Evolutionary conservation across 2,797 vertebrate species (phyloP).

Genomic region (Intellagama lesueurii): DNA sequence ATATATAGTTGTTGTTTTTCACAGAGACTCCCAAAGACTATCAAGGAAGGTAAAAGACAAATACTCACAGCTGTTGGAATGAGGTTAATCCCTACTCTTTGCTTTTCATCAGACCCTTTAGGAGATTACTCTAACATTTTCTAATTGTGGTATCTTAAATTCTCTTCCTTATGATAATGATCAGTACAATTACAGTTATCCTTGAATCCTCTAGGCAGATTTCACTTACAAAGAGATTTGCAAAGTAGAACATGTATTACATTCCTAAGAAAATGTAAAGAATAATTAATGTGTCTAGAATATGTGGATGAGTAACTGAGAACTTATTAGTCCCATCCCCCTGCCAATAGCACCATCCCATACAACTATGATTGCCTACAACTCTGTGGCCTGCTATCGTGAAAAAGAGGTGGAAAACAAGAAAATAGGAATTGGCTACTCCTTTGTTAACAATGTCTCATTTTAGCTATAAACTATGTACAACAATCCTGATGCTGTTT

Average conservation of each 20-base stretch:
- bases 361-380: background rate
- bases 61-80: background rate
- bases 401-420: background rate
- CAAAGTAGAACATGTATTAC: slow-evolving; percentile 2
- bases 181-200: slow-evolving; percentile 8
- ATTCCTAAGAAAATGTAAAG: slow-evolving; percentile 1
- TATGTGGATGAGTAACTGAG: background rate
- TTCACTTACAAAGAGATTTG: slow-evolving; percentile 1
- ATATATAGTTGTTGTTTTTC: background rate
- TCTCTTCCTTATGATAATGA: background rate
- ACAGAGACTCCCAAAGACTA: background rate
- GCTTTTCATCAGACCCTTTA: background rate
- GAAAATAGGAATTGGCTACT: background rate
- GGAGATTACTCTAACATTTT: slow-evolving; percentile 3
- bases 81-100: slow-evolving; percentile 11
- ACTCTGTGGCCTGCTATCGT: too few relatives aligned
- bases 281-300: slow-evolving; percentile 5
- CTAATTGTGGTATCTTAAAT: slow-evolving; percentile 19
- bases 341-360: background rate
- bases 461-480: background rate
- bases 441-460: background rate
- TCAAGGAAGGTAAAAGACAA: background rate
- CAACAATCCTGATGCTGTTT: background rate
- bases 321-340: background rate
- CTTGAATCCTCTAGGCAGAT: background rate